Conservation (phyloP, 2,113 vertebrate species). For the Chinchilla lanigera region DNA sequence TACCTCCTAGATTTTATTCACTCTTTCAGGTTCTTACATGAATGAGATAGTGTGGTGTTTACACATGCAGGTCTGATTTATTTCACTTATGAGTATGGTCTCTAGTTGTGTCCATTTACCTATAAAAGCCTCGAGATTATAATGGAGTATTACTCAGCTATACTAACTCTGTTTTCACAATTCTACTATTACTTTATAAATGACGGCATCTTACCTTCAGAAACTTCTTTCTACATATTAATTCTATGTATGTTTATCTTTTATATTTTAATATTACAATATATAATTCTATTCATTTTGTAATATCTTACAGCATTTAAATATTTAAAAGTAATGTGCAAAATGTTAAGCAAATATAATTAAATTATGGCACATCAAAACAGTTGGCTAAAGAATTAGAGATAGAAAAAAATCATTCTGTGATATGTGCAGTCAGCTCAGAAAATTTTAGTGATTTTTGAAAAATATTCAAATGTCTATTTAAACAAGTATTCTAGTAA, state of each 20-base stretch:
- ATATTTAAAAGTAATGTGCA: not conserved
- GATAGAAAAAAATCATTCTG: not conserved
- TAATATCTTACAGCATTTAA: not conserved
- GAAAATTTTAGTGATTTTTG: not conserved
- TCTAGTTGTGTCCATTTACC: no score
- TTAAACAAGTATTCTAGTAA: not conserved
- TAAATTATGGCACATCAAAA: not conserved
- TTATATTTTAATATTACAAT: not conserved
- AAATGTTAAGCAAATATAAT: not conserved
- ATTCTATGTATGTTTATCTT: not conserved
- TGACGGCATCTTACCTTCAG: not conserved
- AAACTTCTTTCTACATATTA: not conserved
- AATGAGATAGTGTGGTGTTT: no score
- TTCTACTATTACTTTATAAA: not conserved
- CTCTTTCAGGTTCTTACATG: no score
- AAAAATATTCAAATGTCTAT: not conserved
- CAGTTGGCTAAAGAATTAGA: not conserved
- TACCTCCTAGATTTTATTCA: no score
- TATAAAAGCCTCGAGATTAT: no score
- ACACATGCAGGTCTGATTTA: no score
- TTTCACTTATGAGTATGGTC: no score
- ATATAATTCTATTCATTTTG: not conserved
- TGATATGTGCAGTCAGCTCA: not conserved
- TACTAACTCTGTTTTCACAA: not conserved
- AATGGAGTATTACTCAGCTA: no score